Percentiles rank a stretch among this genome's conserved stretches.
These are phyloP conservation scores for Pipistrellus pipistrellus DNA, from an alignment of 2,797 vertebrate genomes.

Conservation along the genomic window DNA sequence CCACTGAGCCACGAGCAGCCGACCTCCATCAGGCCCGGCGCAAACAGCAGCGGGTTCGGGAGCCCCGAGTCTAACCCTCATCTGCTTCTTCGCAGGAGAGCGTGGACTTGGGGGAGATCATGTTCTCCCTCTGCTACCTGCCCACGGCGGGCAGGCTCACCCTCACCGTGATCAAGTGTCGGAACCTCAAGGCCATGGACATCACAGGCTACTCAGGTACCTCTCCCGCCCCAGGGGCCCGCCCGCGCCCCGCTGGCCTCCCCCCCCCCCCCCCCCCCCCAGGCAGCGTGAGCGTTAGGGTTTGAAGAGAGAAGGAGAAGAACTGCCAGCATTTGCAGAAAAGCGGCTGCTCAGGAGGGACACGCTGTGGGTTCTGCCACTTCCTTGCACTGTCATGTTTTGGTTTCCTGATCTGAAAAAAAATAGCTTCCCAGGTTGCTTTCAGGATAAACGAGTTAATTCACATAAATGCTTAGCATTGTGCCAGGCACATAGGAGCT, in stretches of 20 bases:
- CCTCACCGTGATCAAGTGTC: conserved; percentile 98
- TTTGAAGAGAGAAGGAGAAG: neutral
- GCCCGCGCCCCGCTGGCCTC: fast-evolving
- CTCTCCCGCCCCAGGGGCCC: neutral
- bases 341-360: neutral
- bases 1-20: neutral
- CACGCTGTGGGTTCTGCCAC: neutral
- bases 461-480: neutral
- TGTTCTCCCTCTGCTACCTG: conserved; percentile 99
- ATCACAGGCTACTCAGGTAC: conserved; percentile 99
- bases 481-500: neutral
- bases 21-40: neutral
- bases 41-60: neutral
- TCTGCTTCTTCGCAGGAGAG: conserved; percentile 93
- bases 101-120: conserved; percentile 98
- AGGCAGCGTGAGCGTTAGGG: neutral
- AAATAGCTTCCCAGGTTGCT: neutral
- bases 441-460: neutral
- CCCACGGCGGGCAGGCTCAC: conserved; percentile 98
- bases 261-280: neutral
- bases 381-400: neutral
- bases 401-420: neutral
- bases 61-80: neutral
- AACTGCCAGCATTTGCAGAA: neutral
- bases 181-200: conserved; percentile 99